These are phyloP conservation scores for Falco peregrinus DNA, from an alignment of 2,797 vertebrate genomes.

Conservation along the genomic window DNA sequence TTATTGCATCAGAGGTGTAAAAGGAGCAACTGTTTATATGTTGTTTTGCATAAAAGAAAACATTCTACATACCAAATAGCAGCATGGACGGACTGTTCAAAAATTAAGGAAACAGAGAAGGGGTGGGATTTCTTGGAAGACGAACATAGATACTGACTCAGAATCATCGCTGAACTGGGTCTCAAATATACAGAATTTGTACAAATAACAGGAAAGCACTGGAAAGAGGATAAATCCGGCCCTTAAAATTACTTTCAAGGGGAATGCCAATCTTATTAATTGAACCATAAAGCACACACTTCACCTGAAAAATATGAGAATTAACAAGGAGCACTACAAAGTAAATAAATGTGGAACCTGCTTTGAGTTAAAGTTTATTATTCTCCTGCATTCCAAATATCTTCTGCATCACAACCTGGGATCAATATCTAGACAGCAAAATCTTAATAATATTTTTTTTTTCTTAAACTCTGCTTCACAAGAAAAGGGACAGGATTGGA, in stretches of 20 bases:
- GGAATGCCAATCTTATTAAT: not conserved
- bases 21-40: not conserved
- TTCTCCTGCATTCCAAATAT: not conserved
- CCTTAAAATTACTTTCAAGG: not conserved
- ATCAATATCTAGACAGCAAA: not conserved
- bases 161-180: not conserved
- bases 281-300: not conserved
- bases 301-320: not conserved
- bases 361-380: not conserved
- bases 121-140: not conserved
- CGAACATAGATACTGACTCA: not conserved
- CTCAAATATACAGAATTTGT: not conserved
- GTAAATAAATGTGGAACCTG: not conserved
- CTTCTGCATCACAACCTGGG: not conserved
- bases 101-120: not conserved
- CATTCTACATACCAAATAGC: not conserved
- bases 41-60: not conserved
- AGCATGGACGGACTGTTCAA: not conserved
- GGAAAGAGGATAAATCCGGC: not conserved
- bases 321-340: not conserved
- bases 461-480: not conserved
- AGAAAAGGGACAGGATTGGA: not conserved
- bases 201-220: not conserved
- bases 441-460: not conserved
- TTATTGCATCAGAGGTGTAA: conserved; percentile 44